Percentiles rank a stretch among this genome's conserved stretches.
Evolutionary conservation across 2,113 vertebrate species (phyloP).

Genomic region (Brachirus orientalis): DNA sequence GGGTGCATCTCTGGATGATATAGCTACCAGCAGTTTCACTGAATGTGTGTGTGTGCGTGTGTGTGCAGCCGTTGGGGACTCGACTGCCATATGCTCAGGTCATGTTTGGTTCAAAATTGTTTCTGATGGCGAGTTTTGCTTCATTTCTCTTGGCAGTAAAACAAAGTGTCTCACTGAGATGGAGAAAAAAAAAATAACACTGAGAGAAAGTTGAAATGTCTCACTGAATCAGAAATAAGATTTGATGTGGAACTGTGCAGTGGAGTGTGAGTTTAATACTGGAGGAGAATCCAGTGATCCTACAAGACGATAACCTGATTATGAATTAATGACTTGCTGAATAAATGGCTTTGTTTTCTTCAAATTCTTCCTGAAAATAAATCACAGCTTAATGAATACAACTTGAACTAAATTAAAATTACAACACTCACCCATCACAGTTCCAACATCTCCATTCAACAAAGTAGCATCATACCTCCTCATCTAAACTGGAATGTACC

Average conservation of each 20-base stretch:
- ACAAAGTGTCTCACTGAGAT: slow-evolving; percentile 20
- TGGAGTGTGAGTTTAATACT: background rate
- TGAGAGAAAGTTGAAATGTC: slow-evolving; percentile 27
- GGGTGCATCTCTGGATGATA: slow-evolving; percentile 1
- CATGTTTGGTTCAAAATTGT: slow-evolving; percentile 35
- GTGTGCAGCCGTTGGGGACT: slow-evolving; percentile 5
- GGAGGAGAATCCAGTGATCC: slow-evolving; percentile 9
- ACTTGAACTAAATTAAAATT: background rate
- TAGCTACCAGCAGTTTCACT: slow-evolving; percentile 6
- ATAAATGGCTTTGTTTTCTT: too few relatives aligned
- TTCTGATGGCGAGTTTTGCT: slow-evolving; percentile 39
- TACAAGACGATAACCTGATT: background rate
- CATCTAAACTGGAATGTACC: background rate
- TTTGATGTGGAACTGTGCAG: slow-evolving; percentile 20
- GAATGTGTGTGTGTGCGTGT: background rate
- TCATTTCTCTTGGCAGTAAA: slow-evolving; percentile 48
- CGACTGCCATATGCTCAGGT: slow-evolving; percentile 52
- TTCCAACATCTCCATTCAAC: background rate
- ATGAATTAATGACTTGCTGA: slow-evolving; percentile 9
- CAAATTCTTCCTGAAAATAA: background rate
- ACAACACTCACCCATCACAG: background rate
- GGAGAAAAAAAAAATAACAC: background rate
- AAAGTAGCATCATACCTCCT: background rate
- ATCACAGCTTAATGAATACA: background rate
- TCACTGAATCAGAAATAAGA: slow-evolving; percentile 27